Base-by-base conservation (phyloP, 2,797 vertebrate genomes). In the Amblyraja radiata region DNA sequence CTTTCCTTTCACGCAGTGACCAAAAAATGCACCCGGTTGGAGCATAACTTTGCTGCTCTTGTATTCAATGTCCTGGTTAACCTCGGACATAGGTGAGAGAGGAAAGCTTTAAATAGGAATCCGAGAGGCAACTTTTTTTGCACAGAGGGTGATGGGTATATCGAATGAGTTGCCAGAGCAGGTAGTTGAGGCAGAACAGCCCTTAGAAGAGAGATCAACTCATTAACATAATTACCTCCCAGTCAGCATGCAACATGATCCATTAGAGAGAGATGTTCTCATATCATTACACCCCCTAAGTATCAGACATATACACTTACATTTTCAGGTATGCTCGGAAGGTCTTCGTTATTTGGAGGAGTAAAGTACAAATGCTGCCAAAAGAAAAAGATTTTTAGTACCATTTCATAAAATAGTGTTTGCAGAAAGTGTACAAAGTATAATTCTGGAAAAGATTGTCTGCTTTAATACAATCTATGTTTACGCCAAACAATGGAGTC, bases 301-400 rank as follows among this genome's bases (percentile, higher is more conserved):
- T 18, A 78, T 10, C 80, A 25, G 84, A 36, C 5, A 63, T 88
- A 9, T 32, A 9, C 94, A 98, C 98, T 98, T 95, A 99, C 99
- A 94, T 99, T 99, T 96, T 99, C 99, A 65, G 99, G 98, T 95
- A 99, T 99, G 95, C 98, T 99, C 93, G 99, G 98, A 94, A 99
- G 98, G 93, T 98, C 97, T 95, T 97, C 97, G 84, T 93, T 95
- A 96, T 99, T 98, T 96, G 99, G 99, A 96, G 98, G 98, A 94
- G 97, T 98, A 95, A 99, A 99, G 95, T 98, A 99, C 94, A 97
- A 98, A 96, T 99, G 98, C 99, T 99, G 94, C 9, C 94, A 78
- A 94, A 94, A 94, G 94, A 93, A 95, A 46, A 39, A 6, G 23
- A 91, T 28, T 46, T 74, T 74, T 39, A 91, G 68, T 7, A 18